Base-by-base conservation (phyloP, 2,113 vertebrate species). In the Dromaius novaehollandiae region DNA sequence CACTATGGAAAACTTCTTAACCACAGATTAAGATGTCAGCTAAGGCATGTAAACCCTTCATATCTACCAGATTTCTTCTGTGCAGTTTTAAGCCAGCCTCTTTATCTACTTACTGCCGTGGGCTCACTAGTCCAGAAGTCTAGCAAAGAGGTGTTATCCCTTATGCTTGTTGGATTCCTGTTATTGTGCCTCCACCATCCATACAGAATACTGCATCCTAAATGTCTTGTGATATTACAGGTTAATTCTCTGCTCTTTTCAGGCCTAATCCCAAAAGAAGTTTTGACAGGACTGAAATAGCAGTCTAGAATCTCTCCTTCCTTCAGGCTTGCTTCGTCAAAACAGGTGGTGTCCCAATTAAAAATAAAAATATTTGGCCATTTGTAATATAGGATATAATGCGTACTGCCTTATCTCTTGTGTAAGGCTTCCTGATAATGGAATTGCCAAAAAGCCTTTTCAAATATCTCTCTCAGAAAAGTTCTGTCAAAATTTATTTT, bases 321-420 rank as follows among this genome's bases (percentile, higher is more conserved):
- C 19, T 65, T 63, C n/a, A 76, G 24, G 12, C 36, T 80, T 55
- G 50, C 51, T 86, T 50, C 93, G 11, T 53, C 51, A 71, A 46
- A 93, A 55, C 2, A 60, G 24, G 20, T 38, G n/a, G 6, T 38
- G 12, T 61, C 32, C 34, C 76, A 8, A 19, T 34, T 44, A 75
- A 73, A 90, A 89, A 30, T 15, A 51, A 61, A 51, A 36, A 20
- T 13, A 4, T 36, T 22, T 48, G 19, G 21, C 55, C 46, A 12
- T 66, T 50, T 70, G 80, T 50, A 4, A 75, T 77, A 4, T 3
- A 38, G 44, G 26, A 14, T 50, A 11, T 69, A 50, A 56, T 19
- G 4, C 1, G 1, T 50, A 44, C 34, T 18, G 21, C 7, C 1
- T 6, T n/a, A 2, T 50, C 40, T 77, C 22, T 70, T 83, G 15